Evolutionary conservation across 2,888 invertebrate species (phyloP).

Genomic region (Yponomeuta malinellus): DNA sequence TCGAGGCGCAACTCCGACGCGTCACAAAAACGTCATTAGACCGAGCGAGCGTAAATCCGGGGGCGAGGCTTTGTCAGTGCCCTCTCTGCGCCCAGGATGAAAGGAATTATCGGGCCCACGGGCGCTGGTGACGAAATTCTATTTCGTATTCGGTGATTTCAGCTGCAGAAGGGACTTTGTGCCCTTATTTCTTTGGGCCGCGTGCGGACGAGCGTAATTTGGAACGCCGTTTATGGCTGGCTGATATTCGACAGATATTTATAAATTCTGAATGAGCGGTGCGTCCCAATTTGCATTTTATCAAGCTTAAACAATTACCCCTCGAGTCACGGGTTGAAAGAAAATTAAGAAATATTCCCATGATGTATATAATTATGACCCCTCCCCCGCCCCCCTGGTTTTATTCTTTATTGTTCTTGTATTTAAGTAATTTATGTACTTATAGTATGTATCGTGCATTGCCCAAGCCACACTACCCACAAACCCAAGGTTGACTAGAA

Average conservation of each 20-base stretch:
- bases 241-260: background rate
- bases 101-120: conserved; percentile 37
- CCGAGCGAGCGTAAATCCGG: conserved; percentile 34
- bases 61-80: conserved; percentile 32
- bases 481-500: no score
- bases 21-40: conserved; percentile 48
- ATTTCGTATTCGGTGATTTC: conserved; percentile 21
- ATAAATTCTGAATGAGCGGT: background rate
- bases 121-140: conserved; percentile 21
- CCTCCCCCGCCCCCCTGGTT: no score
- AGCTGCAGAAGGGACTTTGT: conserved; percentile 17
- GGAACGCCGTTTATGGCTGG: background rate
- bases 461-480: no score
- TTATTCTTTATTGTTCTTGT: no score
- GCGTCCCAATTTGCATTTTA: background rate
- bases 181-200: conserved; percentile 3
- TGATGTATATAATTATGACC: no score
- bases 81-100: conserved; percentile 24
- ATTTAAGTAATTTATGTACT: no score
- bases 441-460: no score
- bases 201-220: background rate
- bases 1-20: background rate
- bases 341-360: background rate
- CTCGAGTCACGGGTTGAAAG: background rate
- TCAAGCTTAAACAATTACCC: background rate